Evolutionary conservation across 2,888 invertebrate genomes (phyloP).

Genomic region (Melikaiella ostensackeni): DNA sequence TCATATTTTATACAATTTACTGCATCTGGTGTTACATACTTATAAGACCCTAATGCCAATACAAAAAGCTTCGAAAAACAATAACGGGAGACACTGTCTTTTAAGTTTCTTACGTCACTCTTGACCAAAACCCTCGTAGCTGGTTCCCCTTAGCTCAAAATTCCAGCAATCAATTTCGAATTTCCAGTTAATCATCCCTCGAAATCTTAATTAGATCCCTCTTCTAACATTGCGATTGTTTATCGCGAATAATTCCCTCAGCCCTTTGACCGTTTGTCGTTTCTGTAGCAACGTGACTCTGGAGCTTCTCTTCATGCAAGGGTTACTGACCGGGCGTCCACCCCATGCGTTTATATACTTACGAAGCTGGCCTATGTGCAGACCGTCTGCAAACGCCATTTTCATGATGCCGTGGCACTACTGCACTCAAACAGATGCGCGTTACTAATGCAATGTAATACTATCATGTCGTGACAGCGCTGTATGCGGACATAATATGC

Average conservation of each 20-base stretch:
- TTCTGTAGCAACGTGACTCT: constrained; percentile 55
- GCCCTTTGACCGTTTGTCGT: constrained; percentile 60
- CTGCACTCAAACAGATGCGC: constrained; percentile 51
- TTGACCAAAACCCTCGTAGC: no score
- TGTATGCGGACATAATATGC: constrained; percentile 42
- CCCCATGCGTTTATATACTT: constrained; percentile 70
- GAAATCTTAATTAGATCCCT: constrained; percentile 25
- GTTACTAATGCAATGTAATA: constrained; percentile 56
- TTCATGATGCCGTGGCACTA: constrained; percentile 41
- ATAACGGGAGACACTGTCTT: no score
- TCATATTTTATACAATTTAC: no score
- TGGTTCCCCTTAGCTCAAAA: not conserved
- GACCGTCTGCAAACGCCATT: constrained; percentile 45
- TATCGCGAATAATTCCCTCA: constrained; percentile 35
- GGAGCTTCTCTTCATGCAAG: constrained; percentile 52
- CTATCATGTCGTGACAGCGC: constrained; percentile 56
- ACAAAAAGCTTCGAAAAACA: no score
- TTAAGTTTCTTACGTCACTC: not conserved
- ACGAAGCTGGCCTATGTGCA: constrained; percentile 50
- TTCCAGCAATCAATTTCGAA: not conserved
- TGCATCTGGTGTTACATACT: no score
- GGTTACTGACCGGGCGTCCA: constrained; percentile 74
- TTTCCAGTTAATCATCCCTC: constrained; percentile 34
- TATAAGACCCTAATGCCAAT: no score
- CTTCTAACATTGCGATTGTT: constrained; percentile 19